phyloP scores from a whole-genome alignment of 1,140 invertebrate species.

The Zaprionus tsacasi region DNA sequence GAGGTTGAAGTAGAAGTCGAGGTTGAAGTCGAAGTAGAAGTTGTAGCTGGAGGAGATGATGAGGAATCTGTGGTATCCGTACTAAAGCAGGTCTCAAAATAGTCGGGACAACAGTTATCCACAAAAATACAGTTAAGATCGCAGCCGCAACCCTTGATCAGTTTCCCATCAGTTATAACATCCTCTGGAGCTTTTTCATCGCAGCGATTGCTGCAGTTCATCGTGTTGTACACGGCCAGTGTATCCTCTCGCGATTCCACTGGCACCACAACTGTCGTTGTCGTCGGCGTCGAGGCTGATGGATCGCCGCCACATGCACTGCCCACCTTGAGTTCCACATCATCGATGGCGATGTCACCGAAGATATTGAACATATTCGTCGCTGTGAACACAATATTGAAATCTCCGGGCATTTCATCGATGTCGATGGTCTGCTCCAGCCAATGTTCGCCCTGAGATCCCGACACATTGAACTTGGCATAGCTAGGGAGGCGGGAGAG shows the following conservation, averaged over 20 bases:
- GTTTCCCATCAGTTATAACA: neutral
- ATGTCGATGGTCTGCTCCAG: constrained; percentile 70
- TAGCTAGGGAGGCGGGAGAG: constrained; percentile 24
- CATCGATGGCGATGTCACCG: constrained; percentile 81
- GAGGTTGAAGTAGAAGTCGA: constrained; percentile 4
- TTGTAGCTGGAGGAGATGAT: constrained; percentile 10
- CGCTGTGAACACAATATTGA: constrained; percentile 70
- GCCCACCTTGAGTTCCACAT: constrained; percentile 14
- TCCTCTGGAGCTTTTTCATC: neutral
- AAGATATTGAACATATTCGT: constrained; percentile 41
- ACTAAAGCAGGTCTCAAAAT: constrained; percentile 14
- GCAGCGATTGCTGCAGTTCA: constrained; percentile 66
- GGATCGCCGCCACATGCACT: too few relatives aligned
- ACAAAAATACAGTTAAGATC: constrained; percentile 38
- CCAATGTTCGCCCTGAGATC: constrained; percentile 65
- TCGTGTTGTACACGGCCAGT: constrained; percentile 35
- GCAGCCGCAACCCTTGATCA: constrained; percentile 56
- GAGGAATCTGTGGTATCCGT: neutral
- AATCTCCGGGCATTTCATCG: constrained; percentile 68
- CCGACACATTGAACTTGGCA: constrained; percentile 46
- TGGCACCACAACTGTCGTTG: constrained; percentile 43
- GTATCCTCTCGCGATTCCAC: constrained; percentile 1
- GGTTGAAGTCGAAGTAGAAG: constrained; percentile 7
- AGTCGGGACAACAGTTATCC: constrained; percentile 65
- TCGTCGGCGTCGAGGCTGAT: constrained; percentile 24